Conservation (phyloP, 2,797 vertebrate species). For the Sebastes oblongus region DNA sequence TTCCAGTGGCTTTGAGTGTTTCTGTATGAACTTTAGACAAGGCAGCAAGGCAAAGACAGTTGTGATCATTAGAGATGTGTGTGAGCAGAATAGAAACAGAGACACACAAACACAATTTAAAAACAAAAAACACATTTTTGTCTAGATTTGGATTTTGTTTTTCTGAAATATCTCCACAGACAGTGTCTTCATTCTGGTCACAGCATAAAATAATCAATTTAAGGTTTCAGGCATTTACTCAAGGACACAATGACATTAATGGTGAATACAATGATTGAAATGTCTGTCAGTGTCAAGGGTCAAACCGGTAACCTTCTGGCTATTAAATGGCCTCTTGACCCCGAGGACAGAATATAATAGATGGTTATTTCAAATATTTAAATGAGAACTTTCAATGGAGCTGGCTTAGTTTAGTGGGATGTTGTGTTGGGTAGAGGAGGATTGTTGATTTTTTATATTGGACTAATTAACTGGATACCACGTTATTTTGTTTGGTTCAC, state of each 20-base stretch:
- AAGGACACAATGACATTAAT: conserved; percentile 26
- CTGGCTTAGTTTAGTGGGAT: not conserved
- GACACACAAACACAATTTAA: not conserved
- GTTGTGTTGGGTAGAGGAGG: not conserved
- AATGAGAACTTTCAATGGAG: not conserved
- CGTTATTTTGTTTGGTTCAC: not conserved
- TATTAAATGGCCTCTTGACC: not conserved
- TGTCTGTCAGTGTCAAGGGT: conserved; percentile 35
- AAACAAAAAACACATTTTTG: not conserved
- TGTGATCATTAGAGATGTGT: conserved; percentile 5
- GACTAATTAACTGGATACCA: not conserved
- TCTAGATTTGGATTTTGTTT: not conserved
- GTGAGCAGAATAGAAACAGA: conserved; percentile 4
- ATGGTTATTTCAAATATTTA: not conserved
- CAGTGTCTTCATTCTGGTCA: not conserved
- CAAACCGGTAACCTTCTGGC: conserved; percentile 18
- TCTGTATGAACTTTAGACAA: conserved; percentile 21
- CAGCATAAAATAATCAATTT: conserved; percentile 3
- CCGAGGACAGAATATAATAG: not conserved
- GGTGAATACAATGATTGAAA: conserved; percentile 23
- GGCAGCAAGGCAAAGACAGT: not conserved
- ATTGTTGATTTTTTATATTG: not conserved
- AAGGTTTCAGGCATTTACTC: conserved; percentile 2
- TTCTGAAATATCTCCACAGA: not conserved
- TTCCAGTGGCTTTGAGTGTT: conserved; percentile 27